Evolutionary conservation across 2,888 invertebrate species (phyloP).

Genomic region (Lordiphosa andalusiaca): DNA sequence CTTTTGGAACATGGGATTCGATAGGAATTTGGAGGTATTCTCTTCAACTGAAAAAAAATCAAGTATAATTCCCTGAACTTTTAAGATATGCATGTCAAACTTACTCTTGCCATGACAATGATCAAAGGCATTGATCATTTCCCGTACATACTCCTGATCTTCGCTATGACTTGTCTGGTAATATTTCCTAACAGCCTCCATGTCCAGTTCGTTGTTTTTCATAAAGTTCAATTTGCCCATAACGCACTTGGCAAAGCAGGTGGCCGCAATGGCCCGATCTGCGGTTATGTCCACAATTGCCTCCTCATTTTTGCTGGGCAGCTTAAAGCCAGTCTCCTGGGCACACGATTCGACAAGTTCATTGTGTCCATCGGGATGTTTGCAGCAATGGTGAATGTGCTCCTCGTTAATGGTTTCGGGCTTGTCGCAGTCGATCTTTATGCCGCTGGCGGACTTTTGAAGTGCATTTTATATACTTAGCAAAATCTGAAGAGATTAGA

Average conservation of each 20-base stretch:
- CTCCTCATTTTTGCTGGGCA: conserved; percentile 53
- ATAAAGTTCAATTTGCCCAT: conserved; percentile 52
- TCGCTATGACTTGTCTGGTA: conserved; percentile 29
- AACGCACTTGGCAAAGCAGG: conserved; percentile 66
- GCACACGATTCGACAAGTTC: conserved; percentile 58
- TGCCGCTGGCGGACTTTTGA: conserved; percentile 22
- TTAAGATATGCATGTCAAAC: not conserved
- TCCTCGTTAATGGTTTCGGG: conserved; percentile 57
- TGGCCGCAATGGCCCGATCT: conserved; percentile 51
- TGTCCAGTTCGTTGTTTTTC: conserved; percentile 49
- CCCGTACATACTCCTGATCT: conserved; percentile 63
- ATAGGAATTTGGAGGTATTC: conserved; percentile 50
- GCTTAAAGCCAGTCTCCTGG: conserved; percentile 54
- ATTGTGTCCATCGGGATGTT: conserved; percentile 70
- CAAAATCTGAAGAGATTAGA: not conserved
- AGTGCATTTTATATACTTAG: not conserved
- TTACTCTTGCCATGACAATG: conserved; percentile 65
- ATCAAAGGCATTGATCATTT: conserved; percentile 71
- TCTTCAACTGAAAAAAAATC: conserved; percentile 48
- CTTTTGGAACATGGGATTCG: conserved; percentile 46
- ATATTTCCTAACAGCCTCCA: conserved; percentile 48
- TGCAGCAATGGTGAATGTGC: conserved; percentile 67
- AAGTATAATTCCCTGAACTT: not conserved
- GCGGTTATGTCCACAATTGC: conserved; percentile 64
- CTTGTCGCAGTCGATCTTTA: conserved; percentile 58